Evolutionary conservation across 1,140 invertebrate species (phyloP), one percentile per base, ranked within the genome.

Genomic region (Palaemon carinicauda): DNA sequence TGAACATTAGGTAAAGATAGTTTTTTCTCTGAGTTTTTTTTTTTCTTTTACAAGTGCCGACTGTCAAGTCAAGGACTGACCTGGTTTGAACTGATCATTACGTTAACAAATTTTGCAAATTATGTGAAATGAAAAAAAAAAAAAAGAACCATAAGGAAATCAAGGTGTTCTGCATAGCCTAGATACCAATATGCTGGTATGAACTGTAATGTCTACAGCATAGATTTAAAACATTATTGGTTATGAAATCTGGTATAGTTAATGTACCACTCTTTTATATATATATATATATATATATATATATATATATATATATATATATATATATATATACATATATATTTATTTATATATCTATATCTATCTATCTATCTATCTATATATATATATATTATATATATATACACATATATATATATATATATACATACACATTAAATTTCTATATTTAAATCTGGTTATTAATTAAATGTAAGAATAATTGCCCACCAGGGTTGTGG

Each of bases 351-450:
- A 77, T 77, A 14, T 77, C 51, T 75, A 0, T 77, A 52, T 77
- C 19, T 77, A 77, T 52, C 51, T 53, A 78, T 53, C 51, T 27
- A 78, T 24, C 51, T 78, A 78, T 78, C 51, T 78, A 53, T 75
- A 75, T 75, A 29, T 78, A 78, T 78, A 78, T 78, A 78, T 78
- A 78, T n/a, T 53, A 27, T 52, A 77, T 77, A 77, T 65, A 81
- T 71, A 65, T 60, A 60, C 15, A 27, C 29, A 73, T 73, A 29
- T 73, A 29, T 19, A 24, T 29, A 73, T 73, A 29, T 73, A 73
- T 73, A 29, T 73, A 73, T 73, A 73, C 24, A 73, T 29, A 73
- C 24, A 29, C 24, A 29, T 73, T n/a, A n/a, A n/a, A n/a, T n/a
- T n/a, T n/a, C n/a, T n/a, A n/a, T n/a, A n/a, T n/a, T n/a, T n/a